Conservation (phyloP, 2,888 invertebrate species). For the Eilema sororculum region DNA sequence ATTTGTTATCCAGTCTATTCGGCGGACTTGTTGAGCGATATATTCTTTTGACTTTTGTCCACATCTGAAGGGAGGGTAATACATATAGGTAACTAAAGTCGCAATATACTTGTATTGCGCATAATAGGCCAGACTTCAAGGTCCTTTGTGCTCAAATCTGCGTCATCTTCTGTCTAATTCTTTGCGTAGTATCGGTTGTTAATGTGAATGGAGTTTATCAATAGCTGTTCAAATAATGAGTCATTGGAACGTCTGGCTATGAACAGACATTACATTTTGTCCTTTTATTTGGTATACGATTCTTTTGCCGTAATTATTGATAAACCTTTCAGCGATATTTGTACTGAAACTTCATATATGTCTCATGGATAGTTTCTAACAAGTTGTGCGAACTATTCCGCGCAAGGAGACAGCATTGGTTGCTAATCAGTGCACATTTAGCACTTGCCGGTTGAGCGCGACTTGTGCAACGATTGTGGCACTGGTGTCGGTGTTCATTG, state of each 20-base stretch:
- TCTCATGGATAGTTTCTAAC: conserved; percentile 12
- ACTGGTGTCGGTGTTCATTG: conserved; percentile 38
- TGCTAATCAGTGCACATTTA: conserved; percentile 59
- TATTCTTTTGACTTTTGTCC: background rate
- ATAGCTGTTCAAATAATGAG: conserved; percentile 24
- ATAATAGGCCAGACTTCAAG: conserved; percentile 20
- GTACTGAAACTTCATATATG: background rate
- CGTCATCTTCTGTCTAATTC: conserved; percentile 15
- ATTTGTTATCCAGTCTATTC: background rate
- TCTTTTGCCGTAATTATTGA: background rate
- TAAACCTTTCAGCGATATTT: background rate
- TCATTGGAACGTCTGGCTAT: conserved; percentile 16
- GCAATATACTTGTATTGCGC: conserved; percentile 3
- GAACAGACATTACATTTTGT: background rate
- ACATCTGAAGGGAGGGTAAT: background rate
- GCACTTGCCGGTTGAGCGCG: conserved; percentile 53
- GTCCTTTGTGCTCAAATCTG: conserved; percentile 9
- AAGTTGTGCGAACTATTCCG: conserved; percentile 29
- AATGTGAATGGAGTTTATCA: conserved; percentile 2
- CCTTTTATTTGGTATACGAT: background rate
- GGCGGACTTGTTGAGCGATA: background rate
- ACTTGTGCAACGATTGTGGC: conserved; percentile 44
- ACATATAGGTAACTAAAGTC: too few relatives aligned
- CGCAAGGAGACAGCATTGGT: conserved; percentile 38
- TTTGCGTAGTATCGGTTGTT: conserved; percentile 11